A percentile compares a stretch with the other conserved stretches of the same genome.
These are phyloP conservation scores for Echinometra lucunter DNA, from an alignment of 53 echinoderm and acorn worm species.

Conservation along the genomic window DNA sequence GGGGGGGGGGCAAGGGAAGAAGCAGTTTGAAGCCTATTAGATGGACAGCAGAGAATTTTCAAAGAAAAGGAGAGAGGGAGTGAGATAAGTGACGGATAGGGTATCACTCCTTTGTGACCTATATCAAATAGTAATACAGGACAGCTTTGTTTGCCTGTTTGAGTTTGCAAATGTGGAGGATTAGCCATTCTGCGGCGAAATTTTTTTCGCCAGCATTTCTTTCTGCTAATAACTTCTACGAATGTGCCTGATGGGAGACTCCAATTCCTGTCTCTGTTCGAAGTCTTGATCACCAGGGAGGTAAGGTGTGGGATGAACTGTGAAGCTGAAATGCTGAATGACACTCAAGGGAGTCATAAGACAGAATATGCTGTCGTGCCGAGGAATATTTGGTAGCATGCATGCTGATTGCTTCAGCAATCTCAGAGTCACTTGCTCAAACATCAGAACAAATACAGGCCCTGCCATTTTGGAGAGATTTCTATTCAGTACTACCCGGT, in stretches of 20 bases:
- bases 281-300: neutral
- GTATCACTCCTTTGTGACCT: neutral
- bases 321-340: neutral
- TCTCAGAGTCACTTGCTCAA: conserved; percentile 38
- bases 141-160: neutral
- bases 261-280: neutral
- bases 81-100: neutral
- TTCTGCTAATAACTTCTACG: neutral
- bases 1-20: neutral
- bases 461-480: neutral
- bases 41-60: neutral
- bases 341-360: conserved; percentile 11
- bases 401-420: conserved; percentile 31
- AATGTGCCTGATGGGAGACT: neutral
- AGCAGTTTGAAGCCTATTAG: conserved; percentile 7
- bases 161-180: neutral
- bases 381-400: conserved; percentile 25
- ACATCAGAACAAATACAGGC: conserved; percentile 1
- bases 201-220: neutral
- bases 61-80: neutral
- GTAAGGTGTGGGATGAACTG: conserved; percentile 15
- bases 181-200: conserved; percentile 15
- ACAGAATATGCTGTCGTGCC: conserved; percentile 9
- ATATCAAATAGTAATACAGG: conserved; percentile 25
- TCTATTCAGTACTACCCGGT: conserved; percentile 36